Conservation (phyloP, 2,113 vertebrate genomes). For the Eptesicus fuscus region DNA sequence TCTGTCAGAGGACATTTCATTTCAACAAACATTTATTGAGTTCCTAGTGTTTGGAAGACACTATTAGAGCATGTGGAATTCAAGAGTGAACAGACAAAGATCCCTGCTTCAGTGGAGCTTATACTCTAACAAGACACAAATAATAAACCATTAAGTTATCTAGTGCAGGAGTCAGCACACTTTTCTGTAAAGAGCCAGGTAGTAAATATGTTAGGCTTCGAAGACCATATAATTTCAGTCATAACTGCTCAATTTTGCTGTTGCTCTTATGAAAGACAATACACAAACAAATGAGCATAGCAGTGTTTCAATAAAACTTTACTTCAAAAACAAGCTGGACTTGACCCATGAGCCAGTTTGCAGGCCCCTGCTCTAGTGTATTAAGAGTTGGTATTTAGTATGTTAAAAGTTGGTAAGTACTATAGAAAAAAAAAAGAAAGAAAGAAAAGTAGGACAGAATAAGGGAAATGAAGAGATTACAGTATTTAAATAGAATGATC, state of each 20-base stretch:
- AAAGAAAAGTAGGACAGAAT: neutral
- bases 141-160: neutral
- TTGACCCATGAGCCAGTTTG: neutral
- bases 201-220: neutral
- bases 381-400: neutral
- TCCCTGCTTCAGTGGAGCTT: neutral
- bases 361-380: neutral
- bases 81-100: neutral
- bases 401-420: neutral
- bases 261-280: neutral
- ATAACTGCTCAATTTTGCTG: neutral
- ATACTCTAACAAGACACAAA: neutral
- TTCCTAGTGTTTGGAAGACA: neutral
- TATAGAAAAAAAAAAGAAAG: neutral
- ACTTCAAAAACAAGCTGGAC: neutral
- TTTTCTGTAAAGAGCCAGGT: neutral
- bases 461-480: neutral
- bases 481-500: neutral
- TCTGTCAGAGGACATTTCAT: neutral
- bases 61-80: neutral
- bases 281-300: neutral
- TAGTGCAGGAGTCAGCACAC: neutral
- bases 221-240: neutral
- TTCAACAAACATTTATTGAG: conserved; percentile 5
- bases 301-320: neutral